Base-by-base conservation (phyloP, 2,888 invertebrate genomes). In the Lypha dubia region DNA sequence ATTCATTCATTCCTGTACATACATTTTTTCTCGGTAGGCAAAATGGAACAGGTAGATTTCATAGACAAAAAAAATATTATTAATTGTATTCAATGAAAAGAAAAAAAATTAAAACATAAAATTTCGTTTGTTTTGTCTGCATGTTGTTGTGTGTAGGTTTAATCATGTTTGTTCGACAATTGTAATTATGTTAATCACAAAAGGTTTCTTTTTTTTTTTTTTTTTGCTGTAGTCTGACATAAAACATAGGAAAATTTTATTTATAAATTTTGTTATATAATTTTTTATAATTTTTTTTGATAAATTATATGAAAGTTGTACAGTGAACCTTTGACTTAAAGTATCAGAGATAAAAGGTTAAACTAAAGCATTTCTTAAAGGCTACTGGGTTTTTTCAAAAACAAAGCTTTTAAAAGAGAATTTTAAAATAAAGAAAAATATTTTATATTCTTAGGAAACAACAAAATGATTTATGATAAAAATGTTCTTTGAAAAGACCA, bases 171-270 rank as follows among this genome's bases (percentile, higher is more conserved):
- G 71, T 76, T 46, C 67, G 68, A 63, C 58, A 70, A 65, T 79
- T 65, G 70, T 84, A 84, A 84, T 84, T 84, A 84, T 81, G 81
- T 73, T 84, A 81, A 84, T 81, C 65, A 75, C n/a, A 68, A 63
- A 80, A 60, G 68, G n/a, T 70, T 44, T 46, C 56, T 49, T 67
- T 3, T 32, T 53, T n/a, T n/a, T n/a, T n/a, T n/a, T n/a, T n/a
- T n/a, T n/a, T n/a, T n/a, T n/a, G n/a, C n/a, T n/a, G n/a, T 9
- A 11, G 4, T 17, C 24, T 60, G 67, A 51, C 65, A 71, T 32
- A 15, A 22, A 44, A 53, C 8, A 24, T 6, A 46, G 5, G 38
- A 3, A 35, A 32, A 17, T 17, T 24, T 76, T 32, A 53, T 53
- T 35, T 46, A 35, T n/a, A 8, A 8, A 1, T 46, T 51, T 3